A percentile compares a stretch with the other conserved stretches of the same genome.
These are phyloP conservation scores for Bombycilla garrulus DNA, from an alignment of 2,113 vertebrate genomes.

Conservation along the genomic window DNA sequence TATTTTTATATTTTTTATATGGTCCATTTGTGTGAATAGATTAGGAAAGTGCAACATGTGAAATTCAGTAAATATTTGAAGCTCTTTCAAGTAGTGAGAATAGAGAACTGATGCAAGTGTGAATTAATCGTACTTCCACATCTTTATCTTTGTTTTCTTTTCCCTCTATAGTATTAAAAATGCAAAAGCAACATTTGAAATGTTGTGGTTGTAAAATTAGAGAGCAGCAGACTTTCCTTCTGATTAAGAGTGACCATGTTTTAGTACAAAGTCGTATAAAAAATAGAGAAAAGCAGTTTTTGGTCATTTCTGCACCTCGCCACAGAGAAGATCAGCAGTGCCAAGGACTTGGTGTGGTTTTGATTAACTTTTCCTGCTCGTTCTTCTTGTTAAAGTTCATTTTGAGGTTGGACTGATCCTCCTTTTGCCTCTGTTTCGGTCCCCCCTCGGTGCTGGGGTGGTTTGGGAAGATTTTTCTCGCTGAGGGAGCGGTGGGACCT, in stretches of 20 bases:
- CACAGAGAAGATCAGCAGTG: neutral
- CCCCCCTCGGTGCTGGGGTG: neutral
- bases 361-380: neutral
- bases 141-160: neutral
- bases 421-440: neutral
- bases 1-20: too few species aligned
- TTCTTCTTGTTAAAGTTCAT: neutral
- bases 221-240: neutral
- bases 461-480: neutral
- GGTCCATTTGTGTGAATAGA: neutral
- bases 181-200: neutral
- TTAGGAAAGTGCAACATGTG: neutral
- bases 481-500: neutral
- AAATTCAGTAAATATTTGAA: neutral
- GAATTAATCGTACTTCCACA: neutral
- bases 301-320: neutral
- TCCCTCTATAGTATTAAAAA: neutral
- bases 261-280: neutral
- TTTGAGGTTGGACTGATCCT: constrained; percentile 6
- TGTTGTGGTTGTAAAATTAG: neutral
- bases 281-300: neutral
- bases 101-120: neutral
- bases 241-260: neutral
- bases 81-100: neutral
- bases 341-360: neutral